These are phyloP conservation scores for Solenopsis invicta DNA, from an alignment of 1,140 invertebrate genomes.

Conservation along the genomic window DNA sequence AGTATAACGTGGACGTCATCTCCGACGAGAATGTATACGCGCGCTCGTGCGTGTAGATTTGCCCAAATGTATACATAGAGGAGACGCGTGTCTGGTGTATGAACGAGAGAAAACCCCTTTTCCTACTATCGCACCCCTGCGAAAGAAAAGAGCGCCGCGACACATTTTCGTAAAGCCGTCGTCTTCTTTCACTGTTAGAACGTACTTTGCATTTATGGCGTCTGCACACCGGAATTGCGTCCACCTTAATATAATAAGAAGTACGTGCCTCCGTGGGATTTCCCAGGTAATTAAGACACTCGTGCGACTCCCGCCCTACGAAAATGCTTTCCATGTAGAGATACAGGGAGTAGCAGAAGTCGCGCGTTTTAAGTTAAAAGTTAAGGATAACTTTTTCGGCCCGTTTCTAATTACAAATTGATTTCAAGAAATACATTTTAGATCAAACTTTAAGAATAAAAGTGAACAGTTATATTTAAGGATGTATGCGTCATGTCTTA, in stretches of 20 bases:
- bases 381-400: background rate
- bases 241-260: slow-evolving; percentile 54
- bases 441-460: background rate
- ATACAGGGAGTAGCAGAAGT: slow-evolving; percentile 10
- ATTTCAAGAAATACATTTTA: background rate
- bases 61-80: slow-evolving; percentile 18
- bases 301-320: background rate
- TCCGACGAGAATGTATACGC: background rate
- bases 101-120: slow-evolving; percentile 43
- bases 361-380: background rate
- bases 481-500: too few relatives aligned
- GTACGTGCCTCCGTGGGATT: slow-evolving; percentile 52
- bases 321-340: background rate
- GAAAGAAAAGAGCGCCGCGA: slow-evolving; percentile 15
- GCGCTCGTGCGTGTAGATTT: slow-evolving; percentile 36
- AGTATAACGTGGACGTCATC: slow-evolving; percentile 8
- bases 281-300: slow-evolving; percentile 53
- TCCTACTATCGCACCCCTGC: background rate
- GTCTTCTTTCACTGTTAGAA: slow-evolving; percentile 72
- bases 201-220: slow-evolving; percentile 73
- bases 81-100: slow-evolving; percentile 69
- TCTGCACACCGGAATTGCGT: slow-evolving; percentile 16
- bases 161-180: slow-evolving; percentile 51
- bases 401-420: background rate
- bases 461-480: background rate